These are phyloP conservation scores for Cyaniris semiargus DNA, from an alignment of 2,888 invertebrate genomes.

Conservation along the genomic window DNA sequence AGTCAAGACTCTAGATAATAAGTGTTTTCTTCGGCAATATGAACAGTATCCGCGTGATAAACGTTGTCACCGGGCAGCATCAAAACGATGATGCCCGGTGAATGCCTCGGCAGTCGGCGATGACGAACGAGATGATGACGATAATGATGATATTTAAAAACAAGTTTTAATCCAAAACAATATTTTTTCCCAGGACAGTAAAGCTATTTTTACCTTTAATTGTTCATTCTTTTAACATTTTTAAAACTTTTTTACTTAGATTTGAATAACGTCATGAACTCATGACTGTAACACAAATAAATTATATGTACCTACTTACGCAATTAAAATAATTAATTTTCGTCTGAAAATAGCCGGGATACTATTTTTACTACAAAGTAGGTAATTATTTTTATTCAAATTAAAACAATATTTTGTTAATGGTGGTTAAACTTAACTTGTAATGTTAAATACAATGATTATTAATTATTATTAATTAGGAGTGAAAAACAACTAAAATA, in stretches of 20 bases:
- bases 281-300: not conserved
- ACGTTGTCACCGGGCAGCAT: too few species aligned
- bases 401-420: not conserved
- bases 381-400: constrained; percentile 14
- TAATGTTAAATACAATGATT: not conserved
- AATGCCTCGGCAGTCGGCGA: too few species aligned
- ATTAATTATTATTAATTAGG: not conserved
- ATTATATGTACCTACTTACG: not conserved
- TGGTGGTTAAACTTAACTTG: not conserved
- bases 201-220: not conserved
- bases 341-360: not conserved
- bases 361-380: not conserved
- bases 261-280: not conserved
- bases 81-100: too few species aligned
- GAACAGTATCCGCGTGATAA: too few species aligned
- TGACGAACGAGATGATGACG: too few species aligned
- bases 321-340: not conserved
- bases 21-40: too few species aligned
- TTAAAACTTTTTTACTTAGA: not conserved
- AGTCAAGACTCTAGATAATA: too few species aligned
- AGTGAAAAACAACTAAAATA: not conserved
- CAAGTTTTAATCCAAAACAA: too few species aligned
- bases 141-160: too few species aligned
- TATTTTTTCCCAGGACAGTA: not conserved
- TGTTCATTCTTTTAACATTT: not conserved